These are phyloP conservation scores for Rhodinocichla rosea DNA, from an alignment of 2,113 vertebrate genomes.

Conservation along the genomic window DNA sequence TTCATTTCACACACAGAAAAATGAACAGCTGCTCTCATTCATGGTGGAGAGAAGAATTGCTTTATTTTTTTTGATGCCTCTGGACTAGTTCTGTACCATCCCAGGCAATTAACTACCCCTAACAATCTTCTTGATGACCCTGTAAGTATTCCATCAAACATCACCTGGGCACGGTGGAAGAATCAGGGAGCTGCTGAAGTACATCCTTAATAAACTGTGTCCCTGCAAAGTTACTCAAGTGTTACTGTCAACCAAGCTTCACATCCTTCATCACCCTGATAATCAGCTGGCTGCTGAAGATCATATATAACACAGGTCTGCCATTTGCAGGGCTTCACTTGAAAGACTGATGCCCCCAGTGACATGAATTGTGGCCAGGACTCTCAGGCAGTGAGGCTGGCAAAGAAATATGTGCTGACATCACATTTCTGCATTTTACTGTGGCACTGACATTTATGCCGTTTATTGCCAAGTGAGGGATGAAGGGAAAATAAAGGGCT, in stretches of 20 bases:
- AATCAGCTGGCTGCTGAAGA: conserved; percentile 2
- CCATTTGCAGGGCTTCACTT: conserved; percentile 8
- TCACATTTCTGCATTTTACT: conserved; percentile 11
- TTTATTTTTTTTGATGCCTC: background rate
- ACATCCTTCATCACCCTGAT: background rate
- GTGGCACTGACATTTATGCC: conserved; percentile 16
- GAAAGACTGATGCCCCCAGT: background rate
- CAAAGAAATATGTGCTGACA: conserved; percentile 11
- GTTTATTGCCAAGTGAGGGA: background rate
- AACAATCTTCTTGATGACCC: background rate
- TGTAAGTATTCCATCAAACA: background rate
- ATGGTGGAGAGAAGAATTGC: background rate
- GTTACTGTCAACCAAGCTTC: background rate
- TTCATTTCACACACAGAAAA: background rate
- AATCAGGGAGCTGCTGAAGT: background rate
- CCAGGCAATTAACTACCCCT: background rate
- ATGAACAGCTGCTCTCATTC: background rate
- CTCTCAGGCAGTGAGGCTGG: background rate
- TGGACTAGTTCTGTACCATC: background rate
- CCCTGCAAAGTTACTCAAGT: background rate
- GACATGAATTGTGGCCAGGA: conserved; percentile 25
- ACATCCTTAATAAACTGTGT: background rate
- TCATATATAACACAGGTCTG: background rate
- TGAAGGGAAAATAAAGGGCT: background rate
- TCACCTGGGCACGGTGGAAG: background rate